phyloP scores from a whole-genome alignment of 2,113 vertebrate species.

The Boulengerochromis microlepis region DNA sequence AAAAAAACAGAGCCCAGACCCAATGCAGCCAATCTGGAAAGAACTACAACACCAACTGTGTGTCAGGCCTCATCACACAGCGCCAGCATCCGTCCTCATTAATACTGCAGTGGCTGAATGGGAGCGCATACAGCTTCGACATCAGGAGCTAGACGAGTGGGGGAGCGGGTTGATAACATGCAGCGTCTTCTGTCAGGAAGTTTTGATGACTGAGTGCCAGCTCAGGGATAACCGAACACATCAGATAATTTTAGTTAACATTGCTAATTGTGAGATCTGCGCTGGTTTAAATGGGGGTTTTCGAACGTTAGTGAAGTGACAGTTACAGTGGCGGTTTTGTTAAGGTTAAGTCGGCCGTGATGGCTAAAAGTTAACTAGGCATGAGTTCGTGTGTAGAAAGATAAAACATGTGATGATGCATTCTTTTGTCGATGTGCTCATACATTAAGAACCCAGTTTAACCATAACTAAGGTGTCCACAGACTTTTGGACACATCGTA shows the following conservation, averaged over 20 bases:
- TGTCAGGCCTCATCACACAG: not conserved
- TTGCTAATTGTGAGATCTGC: not conserved
- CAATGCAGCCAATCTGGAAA: not conserved
- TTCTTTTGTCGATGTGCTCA: not conserved
- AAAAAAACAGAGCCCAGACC: not conserved
- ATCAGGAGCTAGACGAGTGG: not conserved
- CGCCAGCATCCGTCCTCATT: not conserved
- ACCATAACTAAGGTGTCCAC: not conserved
- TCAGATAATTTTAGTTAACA: not conserved
- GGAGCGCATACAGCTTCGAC: not conserved
- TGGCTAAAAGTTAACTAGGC: not conserved
- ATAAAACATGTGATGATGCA: not conserved
- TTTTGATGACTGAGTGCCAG: not conserved
- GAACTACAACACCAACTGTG: not conserved
- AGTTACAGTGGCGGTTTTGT: not conserved
- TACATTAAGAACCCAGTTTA: not conserved
- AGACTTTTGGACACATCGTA: not conserved
- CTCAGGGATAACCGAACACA: not conserved
- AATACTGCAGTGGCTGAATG: not conserved
- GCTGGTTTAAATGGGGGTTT: not conserved
- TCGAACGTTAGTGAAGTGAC: not conserved
- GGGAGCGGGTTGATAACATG: not conserved
- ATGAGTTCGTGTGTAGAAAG: not conserved
- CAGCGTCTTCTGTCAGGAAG: not conserved
- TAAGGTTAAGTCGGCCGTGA: not conserved